Evolutionary conservation across 2,888 invertebrate species (phyloP), one percentile per base, ranked within the genome.

Genomic region (Nycteola revayana): DNA sequence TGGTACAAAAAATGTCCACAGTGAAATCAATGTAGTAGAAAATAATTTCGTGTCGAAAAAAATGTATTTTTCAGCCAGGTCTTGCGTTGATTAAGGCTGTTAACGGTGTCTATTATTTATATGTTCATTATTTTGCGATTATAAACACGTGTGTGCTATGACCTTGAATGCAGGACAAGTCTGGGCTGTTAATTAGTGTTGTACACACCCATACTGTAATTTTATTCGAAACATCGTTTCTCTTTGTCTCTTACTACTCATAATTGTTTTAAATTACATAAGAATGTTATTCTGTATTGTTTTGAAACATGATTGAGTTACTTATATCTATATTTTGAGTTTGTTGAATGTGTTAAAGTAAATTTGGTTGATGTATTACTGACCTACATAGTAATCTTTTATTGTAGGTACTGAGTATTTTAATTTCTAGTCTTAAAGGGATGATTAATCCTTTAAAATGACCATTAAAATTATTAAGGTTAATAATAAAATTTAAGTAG

Each of bases 111-210:
- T 42, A 32, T 37, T 41, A 47, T 57, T 49, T 34, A 27, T 37
- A 25, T 37, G 38, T 41, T 27, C 34, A 38, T 55, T 48, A 14
- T 14, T 57, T 59, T 54, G 56, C 49, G 44, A 47, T 59, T 54
- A 53, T 52, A 49, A 60, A 62, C 66, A 65, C 62, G 60, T 65
- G 65, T 60, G 54, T 38, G 36, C 21, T 30, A 40, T 61, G 69
- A 65, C 75, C 74, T 75, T 77, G 68, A 48, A 37, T 37, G 31
- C 59, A 44, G 58, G 50, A 61, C 60, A 49, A 51, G 51, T 46
- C 49, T 56, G 39, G 52, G 49, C 50, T 54, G 55, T 42, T 61
- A 62, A 61, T 56, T 52, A 51, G 43, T 35, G 30, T n/a, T 36
- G 64, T 52, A 65, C 65, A 69, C 61, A 66, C 65, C 69, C 69